Evolutionary conservation across 2,888 invertebrate genomes (phyloP).

Genomic region (Miltochrista miniata): DNA sequence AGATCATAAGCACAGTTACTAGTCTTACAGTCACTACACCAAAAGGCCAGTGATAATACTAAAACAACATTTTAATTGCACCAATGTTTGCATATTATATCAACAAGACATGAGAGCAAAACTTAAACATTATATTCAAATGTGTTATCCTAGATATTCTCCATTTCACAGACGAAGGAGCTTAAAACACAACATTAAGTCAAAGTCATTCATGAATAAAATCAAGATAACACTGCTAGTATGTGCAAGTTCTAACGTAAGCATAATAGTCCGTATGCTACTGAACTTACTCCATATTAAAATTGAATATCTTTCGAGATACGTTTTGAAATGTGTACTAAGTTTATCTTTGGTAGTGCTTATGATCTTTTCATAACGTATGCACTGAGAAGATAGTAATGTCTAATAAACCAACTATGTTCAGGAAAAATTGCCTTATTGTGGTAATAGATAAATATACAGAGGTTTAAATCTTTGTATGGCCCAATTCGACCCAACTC

Average conservation of each 20-base stretch:
- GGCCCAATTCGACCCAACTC: no score
- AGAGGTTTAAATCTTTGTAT: no score
- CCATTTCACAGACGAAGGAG: neutral
- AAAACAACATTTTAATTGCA: no score
- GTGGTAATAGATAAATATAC: no score
- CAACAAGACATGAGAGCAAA: no score
- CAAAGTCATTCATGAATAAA: conserved; percentile 9
- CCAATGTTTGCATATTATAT: no score
- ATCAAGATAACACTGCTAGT: conserved; percentile 7
- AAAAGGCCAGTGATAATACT: no score
- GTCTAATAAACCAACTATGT: no score
- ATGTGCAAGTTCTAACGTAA: conserved; percentile 11
- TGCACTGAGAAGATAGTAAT: neutral
- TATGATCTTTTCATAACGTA: neutral
- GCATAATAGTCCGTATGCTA: neutral
- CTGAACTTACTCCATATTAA: conserved; percentile 10
- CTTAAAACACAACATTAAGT: neutral
- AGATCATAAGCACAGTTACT: no score
- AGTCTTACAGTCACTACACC: no score
- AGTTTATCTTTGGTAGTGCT: neutral
- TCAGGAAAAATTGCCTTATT: no score
- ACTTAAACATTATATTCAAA: no score
- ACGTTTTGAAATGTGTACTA: neutral
- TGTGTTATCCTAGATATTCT: neutral
- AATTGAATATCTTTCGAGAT: conserved; percentile 10